These are phyloP conservation scores for Leuciscus idus DNA, from an alignment of 2,113 vertebrate genomes.

Conservation along the genomic window DNA sequence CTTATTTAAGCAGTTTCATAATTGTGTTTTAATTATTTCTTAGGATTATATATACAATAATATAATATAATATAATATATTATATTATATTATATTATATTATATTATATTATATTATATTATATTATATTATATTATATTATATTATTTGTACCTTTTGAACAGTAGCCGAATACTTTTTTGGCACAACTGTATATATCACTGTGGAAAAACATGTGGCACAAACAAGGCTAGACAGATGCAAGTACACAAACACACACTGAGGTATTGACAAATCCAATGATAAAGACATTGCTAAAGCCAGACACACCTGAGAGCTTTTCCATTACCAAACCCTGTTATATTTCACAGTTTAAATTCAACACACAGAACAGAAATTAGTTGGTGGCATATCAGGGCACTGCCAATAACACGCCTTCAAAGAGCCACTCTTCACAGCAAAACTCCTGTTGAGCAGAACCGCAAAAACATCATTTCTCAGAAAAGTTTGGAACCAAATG, in stretches of 20 bases:
- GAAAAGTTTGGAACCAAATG: conserved; percentile 19
- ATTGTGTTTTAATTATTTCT: not conserved
- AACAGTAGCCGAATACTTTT: not conserved
- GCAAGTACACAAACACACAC: conserved; percentile 31
- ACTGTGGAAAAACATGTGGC: not conserved
- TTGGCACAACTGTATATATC: not conserved
- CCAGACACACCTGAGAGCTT: conserved; percentile 37
- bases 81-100: too few relatives aligned
- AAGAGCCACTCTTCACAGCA: conserved; percentile 10
- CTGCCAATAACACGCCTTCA: conserved; percentile 13
- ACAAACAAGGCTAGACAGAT: conserved; percentile 14
- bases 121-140: too few relatives aligned
- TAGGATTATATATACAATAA: not conserved
- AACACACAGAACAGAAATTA: conserved; percentile 13
- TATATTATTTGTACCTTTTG: too few relatives aligned
- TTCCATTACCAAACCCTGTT: conserved; percentile 44
- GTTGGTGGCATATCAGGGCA: conserved; percentile 20
- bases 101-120: too few relatives aligned
- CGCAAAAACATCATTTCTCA: conserved; percentile 10
- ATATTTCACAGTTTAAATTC: conserved; percentile 30
- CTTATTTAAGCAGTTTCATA: not conserved
- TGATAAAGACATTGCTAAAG: conserved; percentile 37
- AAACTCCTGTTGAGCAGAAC: not conserved
- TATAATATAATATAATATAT: too few relatives aligned
- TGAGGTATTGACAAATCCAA: conserved; percentile 34